Conservation (phyloP, 2,797 vertebrate genomes). For the Melanotaenia trifasciata region DNA sequence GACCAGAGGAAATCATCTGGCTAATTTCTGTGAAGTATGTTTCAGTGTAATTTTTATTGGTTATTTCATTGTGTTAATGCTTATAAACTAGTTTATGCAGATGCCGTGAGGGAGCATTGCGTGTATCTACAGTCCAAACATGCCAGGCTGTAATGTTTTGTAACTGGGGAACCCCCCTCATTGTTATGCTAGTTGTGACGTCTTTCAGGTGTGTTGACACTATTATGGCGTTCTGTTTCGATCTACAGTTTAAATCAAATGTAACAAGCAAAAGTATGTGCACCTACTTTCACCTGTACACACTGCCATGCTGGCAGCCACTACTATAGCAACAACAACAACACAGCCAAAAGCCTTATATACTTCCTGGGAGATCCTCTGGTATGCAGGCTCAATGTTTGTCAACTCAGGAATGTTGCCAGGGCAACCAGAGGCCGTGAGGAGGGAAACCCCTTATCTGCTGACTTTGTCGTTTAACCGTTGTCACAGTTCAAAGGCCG, state of each 20-base stretch:
- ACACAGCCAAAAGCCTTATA: conserved; percentile 68
- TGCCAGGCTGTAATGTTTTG: background rate
- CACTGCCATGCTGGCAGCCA: conserved; percentile 63
- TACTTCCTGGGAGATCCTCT: conserved; percentile 80
- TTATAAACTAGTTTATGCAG: background rate
- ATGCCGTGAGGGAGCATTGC: background rate
- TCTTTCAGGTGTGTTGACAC: conserved; percentile 49
- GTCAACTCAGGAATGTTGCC: conserved; percentile 83
- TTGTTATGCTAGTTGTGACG: conserved; percentile 30
- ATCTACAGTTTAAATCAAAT: conserved; percentile 10
- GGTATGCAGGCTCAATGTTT: conserved; percentile 82
- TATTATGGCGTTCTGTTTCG: conserved; percentile 40
- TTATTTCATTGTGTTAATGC: background rate
- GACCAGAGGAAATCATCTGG: background rate
- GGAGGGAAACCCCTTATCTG: conserved; percentile 82
- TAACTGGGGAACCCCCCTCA: conserved; percentile 10
- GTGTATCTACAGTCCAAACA: conserved; percentile 13
- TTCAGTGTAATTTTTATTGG: background rate
- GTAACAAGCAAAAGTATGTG: conserved; percentile 23
- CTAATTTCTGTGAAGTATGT: background rate
- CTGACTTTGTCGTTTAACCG: conserved; percentile 76
- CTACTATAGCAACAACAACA: conserved; percentile 81
- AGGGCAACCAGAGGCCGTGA: conserved; percentile 71
- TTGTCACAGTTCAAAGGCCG: conserved; percentile 77
- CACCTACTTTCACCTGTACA: conserved; percentile 68